Base-by-base conservation (phyloP, 2,113 vertebrate species). In the Zapornia atra region DNA sequence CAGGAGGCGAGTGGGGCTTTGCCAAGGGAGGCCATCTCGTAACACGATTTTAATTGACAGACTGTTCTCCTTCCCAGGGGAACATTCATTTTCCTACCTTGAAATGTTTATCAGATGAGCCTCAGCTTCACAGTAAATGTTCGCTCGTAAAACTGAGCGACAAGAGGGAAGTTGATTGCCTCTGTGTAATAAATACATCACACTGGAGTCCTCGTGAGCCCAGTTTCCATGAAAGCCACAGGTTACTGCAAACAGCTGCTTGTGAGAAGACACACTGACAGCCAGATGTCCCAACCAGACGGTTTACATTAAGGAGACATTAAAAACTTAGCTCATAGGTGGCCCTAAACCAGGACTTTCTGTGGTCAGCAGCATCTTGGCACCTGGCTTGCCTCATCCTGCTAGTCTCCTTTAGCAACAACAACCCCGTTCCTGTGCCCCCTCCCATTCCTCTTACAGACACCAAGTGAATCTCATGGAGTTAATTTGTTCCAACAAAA, bases 191-290 rank as follows among this genome's bases (percentile, higher is more conserved):
- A 97, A 97, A 98, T 97, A 97, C 90, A 90, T 97, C 96, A 95
- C 65, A 72, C 82, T 82, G 79, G 68, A 92, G 85, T 91, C 96
- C 97, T 96, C 94, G 18, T 96, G 97, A 96, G 94, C 93, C 96
- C 94, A 88, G 87, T 97, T 97, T 96, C 96, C 81, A 68, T 97
- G 97, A 94, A 95, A 97, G 92, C 96, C 90, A 93, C 97, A 97
- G 97, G 95, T 97, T 97, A 96, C 96, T 94, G 91, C 95, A 96
- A 95, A 98, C 97, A 98, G 96, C 97, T 98, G 97, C 94, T 97
- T 61, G 82, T 44, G 15, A 96, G 96, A 95, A 97, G 97, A 94
- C 97, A 75, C 22, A 38, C 96, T 98, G 97, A 97, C 92, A 97
- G 91, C 96, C 98, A 97, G 97, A 97, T 98, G 97, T 96, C 96